Evolutionary conservation across 2,113 vertebrate genomes (phyloP).

Genomic region (Cyphomyrus plagiostoma): DNA sequence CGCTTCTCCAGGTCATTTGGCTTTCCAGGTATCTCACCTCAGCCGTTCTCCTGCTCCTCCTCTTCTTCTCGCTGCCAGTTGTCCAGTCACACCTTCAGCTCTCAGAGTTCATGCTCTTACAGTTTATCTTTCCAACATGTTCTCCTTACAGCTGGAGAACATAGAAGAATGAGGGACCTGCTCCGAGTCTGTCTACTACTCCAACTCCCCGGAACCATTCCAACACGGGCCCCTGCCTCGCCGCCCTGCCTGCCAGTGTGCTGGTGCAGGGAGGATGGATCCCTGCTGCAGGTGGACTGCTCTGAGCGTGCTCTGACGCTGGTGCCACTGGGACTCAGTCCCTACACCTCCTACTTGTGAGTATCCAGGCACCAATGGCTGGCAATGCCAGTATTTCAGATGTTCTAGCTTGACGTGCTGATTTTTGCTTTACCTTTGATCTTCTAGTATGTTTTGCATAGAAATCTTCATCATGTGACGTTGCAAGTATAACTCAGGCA

Average conservation of each 20-base stretch:
- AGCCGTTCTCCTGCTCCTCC: neutral
- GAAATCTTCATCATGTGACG: neutral
- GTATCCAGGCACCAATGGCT: neutral
- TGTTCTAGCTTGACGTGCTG: neutral
- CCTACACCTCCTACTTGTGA: conserved; percentile 1
- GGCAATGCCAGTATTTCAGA: neutral
- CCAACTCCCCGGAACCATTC: neutral
- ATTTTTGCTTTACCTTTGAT: neutral
- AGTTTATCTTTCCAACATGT: neutral
- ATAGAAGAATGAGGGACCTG: neutral
- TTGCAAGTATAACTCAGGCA: neutral
- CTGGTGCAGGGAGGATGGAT: neutral
- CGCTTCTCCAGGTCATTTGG: neutral
- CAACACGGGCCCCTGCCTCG: neutral
- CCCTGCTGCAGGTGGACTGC: neutral
- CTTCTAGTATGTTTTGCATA: neutral
- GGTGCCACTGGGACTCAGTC: neutral
- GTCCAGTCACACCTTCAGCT: neutral
- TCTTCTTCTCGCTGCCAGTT: neutral
- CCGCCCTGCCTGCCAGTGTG: neutral
- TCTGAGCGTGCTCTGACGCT: neutral
- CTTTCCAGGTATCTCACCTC: neutral
- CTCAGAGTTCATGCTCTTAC: neutral
- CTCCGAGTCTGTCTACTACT: neutral
- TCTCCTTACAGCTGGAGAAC: neutral